Evolutionary conservation across 2,113 vertebrate species (phyloP), one percentile per base, ranked within the genome.

Genomic region (Promerops cafer): DNA sequence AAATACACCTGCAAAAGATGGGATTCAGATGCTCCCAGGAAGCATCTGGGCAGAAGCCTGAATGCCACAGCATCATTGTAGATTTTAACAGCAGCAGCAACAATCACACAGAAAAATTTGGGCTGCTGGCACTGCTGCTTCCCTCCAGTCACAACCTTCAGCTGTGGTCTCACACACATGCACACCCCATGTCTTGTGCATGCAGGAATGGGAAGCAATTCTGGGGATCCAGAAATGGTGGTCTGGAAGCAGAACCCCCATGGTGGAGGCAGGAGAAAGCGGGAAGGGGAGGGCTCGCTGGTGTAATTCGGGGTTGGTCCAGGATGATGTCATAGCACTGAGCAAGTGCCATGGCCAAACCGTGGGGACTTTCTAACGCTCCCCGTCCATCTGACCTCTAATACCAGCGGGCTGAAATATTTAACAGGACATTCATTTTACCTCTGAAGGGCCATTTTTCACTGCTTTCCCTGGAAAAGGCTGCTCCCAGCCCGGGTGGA

Each of bases 261-360:
- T 27, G 59, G 93, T 86, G 95, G 71, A 93, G 87, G 95, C 96
- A 96, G 96, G 96, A 96, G 94, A 81, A 84, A 95, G 97, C 76
- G 89, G 96, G 91, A 98, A 97, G 94, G 94, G 96, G 96, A 95
- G 97, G 96, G 94, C 80, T 95, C 26, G 3, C 91, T 74, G 96
- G 94, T 95, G 97, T 97, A 95, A 97, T 98, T 98, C 90, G 96
- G 98, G 98, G 98, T 97, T 97, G 97, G 98, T 98, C 97, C 96
- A 7, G 42, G 97, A 98, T 98, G 98, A 98, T 98, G 98, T 98
- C 98, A 98, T 98, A 97, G 97, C 95, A 97, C 97, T 87, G 86
- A 98, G 97, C 97, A 91, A 97, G 97, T 98, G 97, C 96, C 96
- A 94, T 56, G 92, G 97, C 97, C 64, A 95, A 96, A 90, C 93